These are phyloP conservation scores for Troides oblongomaculatus DNA, from an alignment of 2,888 invertebrate genomes.

Conservation along the genomic window DNA sequence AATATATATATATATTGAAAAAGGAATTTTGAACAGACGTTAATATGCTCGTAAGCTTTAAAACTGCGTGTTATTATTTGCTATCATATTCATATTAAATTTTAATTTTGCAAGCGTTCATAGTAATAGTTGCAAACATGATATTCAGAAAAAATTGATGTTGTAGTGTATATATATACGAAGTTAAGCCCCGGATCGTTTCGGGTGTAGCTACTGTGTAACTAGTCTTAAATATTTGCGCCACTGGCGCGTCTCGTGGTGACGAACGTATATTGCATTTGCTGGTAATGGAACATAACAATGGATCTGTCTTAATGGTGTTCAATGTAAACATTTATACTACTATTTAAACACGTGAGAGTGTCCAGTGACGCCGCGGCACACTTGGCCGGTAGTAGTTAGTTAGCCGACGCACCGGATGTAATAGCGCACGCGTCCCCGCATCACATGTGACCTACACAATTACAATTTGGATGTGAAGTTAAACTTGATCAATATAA, in stretches of 20 bases:
- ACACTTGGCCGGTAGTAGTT: too few relatives aligned
- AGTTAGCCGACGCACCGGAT: too few relatives aligned
- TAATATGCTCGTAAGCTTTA: conserved; percentile 48
- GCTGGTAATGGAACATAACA: not conserved
- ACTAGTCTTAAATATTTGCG: conserved; percentile 59
- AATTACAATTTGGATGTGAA: too few relatives aligned
- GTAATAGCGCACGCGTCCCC: too few relatives aligned
- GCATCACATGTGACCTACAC: too few relatives aligned
- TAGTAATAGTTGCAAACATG: conserved; percentile 52
- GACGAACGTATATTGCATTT: conserved; percentile 32
- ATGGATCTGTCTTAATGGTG: too few relatives aligned
- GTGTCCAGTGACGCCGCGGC: too few relatives aligned
- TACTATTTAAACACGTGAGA: too few relatives aligned
- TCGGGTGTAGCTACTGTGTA: conserved; percentile 63
- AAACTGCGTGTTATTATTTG: conserved; percentile 47
- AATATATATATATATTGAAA: conserved; percentile 29
- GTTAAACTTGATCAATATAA: not conserved
- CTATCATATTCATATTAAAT: conserved; percentile 25
- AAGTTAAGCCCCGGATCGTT: conserved; percentile 48
- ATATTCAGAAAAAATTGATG: conserved; percentile 58
- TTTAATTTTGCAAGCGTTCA: conserved; percentile 48
- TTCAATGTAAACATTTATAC: not conserved
- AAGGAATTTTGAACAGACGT: conserved; percentile 73
- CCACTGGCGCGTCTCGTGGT: conserved; percentile 42
- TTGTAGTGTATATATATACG: conserved; percentile 53